Conservation (phyloP, 2,888 invertebrate genomes). For the Conomelus anceps region DNA sequence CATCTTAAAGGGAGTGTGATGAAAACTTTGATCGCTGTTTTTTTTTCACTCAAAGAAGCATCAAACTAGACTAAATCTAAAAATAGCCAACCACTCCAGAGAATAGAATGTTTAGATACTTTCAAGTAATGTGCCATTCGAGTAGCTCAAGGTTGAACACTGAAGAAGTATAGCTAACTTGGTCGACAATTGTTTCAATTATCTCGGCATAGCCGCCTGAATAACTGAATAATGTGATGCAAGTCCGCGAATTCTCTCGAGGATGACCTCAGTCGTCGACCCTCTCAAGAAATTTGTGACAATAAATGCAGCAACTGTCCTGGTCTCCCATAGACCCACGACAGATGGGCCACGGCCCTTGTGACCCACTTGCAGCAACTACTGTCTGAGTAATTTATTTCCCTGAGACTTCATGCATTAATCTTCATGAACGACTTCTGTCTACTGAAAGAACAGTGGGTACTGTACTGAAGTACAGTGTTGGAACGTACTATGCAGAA, state of each 20-base stretch:
- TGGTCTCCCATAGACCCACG: background rate
- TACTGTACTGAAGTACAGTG: no score
- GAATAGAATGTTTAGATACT: background rate
- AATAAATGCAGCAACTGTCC: background rate
- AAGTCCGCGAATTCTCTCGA: background rate
- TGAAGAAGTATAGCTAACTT: background rate
- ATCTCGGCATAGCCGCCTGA: background rate
- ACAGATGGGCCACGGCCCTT: no score
- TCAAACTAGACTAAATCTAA: no score
- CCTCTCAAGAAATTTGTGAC: background rate
- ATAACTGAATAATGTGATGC: background rate
- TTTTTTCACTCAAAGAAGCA: no score
- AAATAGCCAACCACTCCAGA: background rate
- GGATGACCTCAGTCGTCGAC: background rate
- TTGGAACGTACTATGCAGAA: background rate
- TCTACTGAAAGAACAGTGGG: no score
- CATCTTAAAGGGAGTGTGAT: no score
- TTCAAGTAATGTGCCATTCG: background rate
- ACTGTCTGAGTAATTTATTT: background rate
- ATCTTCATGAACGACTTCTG: background rate
- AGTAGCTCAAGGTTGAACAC: background rate
- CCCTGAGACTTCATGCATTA: background rate
- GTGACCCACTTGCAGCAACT: background rate
- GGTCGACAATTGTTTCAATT: background rate
- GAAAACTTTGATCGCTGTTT: no score